A percentile compares a stretch with the other conserved stretches of the same genome.
These are phyloP conservation scores for Euphysa ruthae DNA, from an alignment of 30 jellyfish, hydroid and myxozoan genomes.

Conservation along the genomic window DNA sequence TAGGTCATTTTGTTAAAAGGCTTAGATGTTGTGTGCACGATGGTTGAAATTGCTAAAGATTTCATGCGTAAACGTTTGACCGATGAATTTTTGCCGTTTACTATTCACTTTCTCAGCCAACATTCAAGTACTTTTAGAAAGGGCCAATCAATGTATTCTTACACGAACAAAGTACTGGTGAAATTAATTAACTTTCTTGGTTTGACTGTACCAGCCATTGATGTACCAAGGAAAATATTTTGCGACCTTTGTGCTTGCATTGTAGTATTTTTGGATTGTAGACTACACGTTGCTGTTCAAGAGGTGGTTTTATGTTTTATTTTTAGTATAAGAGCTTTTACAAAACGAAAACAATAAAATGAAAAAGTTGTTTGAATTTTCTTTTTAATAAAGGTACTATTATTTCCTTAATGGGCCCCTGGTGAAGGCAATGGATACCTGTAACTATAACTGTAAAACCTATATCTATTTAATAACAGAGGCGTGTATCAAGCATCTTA, in stretches of 20 bases:
- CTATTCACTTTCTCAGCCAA: slow-evolving; percentile 31
- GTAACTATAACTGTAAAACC: too few species aligned
- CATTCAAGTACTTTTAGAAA: slow-evolving; percentile 23
- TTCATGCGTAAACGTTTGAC: slow-evolving; percentile 77
- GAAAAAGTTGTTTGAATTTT: too few species aligned
- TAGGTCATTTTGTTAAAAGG: slow-evolving; percentile 59
- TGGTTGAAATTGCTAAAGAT: slow-evolving; percentile 71
- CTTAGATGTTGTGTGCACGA: slow-evolving; percentile 38
- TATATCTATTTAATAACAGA: too few species aligned
- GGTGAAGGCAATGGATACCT: too few species aligned
- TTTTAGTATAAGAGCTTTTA: too few species aligned
- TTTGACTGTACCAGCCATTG: slow-evolving; percentile 43
- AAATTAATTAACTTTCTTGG: slow-evolving; percentile 39
- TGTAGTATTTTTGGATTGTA: slow-evolving; percentile 44
- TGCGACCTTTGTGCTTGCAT: slow-evolving; percentile 17
- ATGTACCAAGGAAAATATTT: slow-evolving; percentile 33
- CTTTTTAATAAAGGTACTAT: too few species aligned
- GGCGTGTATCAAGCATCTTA: too few species aligned
- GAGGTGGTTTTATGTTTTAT: slow-evolving; percentile 44
- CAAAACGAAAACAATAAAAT: too few species aligned
- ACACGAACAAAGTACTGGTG: slow-evolving; percentile 30
- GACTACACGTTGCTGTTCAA: slow-evolving; percentile 60
- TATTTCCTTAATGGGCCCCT: too few species aligned
- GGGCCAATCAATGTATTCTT: slow-evolving; percentile 38
- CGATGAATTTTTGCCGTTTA: slow-evolving; percentile 62